Base-by-base conservation (phyloP, 2,888 invertebrate genomes). In the Ernsta delagoae region DNA sequence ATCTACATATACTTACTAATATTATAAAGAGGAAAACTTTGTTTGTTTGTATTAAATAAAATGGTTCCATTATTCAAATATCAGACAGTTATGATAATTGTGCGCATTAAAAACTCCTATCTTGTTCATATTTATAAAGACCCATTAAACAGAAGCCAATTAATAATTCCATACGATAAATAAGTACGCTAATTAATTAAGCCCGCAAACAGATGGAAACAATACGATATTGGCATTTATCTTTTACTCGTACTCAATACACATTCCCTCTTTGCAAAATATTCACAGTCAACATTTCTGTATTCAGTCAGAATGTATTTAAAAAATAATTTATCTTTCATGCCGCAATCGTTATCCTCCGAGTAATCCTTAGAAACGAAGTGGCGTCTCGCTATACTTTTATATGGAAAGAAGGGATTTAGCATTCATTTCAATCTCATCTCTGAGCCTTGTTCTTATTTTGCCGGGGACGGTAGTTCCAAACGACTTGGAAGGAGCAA, bases 391-490 rank as follows among this genome's bases (percentile, higher is more conserved):
- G 50, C n/a, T 68, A 50, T 62, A 68, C 62, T 57, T 65, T 65
- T 67, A 61, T 53, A 61, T 61, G 61, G 72, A 71, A 70, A 71
- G 69, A 69, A 73, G 75, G 76, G 74, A 78, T 79, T 79, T 78
- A 78, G 81, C 85, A 86, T 87, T 87, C 86, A 87, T 88, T 86
- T 83, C 85, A 86, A 83, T 88, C 83, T 85, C 78, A 76, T 79
- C 79, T 79, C 79, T 85, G 86, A 85, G 83, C 86, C 86, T 87
- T 88, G 88, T 87, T 85, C 88, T 87, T 89, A 88, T 90, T 87
- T 82, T 84, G 87, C 86, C 86, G 85, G 83, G 86, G 78, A 85
- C 72, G 71, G 72, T 75, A 76, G 75, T 77, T 85, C 79, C 84
- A 83, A 84, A 81, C 86, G 86, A 86, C 85, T 88, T 85, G 83